phyloP scores from a whole-genome alignment of 2,797 vertebrate species.

The Siniperca undulata region DNA sequence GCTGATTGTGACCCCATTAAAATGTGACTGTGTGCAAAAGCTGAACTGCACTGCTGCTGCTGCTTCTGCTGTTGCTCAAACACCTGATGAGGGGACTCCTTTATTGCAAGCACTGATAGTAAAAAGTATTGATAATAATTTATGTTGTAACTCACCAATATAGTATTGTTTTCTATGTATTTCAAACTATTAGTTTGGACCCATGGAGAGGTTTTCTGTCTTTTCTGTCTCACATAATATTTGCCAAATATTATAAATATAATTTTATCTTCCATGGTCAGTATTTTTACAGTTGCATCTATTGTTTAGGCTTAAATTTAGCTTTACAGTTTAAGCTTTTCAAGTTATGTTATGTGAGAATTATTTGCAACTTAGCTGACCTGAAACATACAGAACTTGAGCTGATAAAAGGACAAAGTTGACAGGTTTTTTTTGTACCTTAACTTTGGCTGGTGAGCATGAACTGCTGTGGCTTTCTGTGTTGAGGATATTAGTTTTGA shows the following conservation, averaged over 20 bases:
- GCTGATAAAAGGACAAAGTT: background rate
- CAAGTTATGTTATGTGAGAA: background rate
- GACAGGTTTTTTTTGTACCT: background rate
- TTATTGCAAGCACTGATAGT: conserved; percentile 15
- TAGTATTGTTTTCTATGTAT: background rate
- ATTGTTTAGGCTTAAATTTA: conserved; percentile 1
- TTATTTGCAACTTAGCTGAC: background rate
- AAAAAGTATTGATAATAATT: background rate
- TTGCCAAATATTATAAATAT: too few species aligned
- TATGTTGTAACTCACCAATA: conserved; percentile 1
- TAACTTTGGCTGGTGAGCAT: background rate
- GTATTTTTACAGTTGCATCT: background rate
- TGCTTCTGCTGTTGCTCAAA: conserved; percentile 48
- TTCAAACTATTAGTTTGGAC: background rate
- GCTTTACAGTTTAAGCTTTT: background rate
- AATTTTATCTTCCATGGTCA: background rate
- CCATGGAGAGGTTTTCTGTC: background rate
- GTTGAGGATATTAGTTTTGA: background rate
- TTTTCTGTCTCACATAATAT: too few species aligned
- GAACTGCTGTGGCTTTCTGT: background rate
- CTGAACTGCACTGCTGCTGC: conserved; percentile 29
- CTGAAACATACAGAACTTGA: background rate
- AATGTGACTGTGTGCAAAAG: conserved; percentile 58
- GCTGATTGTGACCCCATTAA: conserved; percentile 68
- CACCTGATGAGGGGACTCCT: conserved; percentile 23